Evolutionary conservation across 2,113 vertebrate genomes (phyloP).

Genomic region (Gnathonemus longibarbis): DNA sequence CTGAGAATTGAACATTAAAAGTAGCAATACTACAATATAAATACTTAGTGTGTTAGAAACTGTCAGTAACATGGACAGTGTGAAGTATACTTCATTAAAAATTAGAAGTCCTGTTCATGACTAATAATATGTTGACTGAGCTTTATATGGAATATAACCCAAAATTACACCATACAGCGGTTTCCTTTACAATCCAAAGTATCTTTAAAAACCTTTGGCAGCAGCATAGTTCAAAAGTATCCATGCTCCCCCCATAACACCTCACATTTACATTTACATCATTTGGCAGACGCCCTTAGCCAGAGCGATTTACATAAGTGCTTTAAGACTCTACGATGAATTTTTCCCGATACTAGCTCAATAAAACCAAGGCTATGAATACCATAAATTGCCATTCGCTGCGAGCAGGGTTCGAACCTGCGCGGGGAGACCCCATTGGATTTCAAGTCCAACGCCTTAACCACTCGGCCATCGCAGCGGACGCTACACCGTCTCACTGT

Average conservation of each 20-base stretch:
- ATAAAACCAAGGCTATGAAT: too few relatives aligned
- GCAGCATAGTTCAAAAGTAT: background rate
- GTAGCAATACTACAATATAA: background rate
- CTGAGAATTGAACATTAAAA: background rate
- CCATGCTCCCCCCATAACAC: background rate
- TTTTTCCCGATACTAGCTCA: too few relatives aligned
- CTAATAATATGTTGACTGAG: background rate
- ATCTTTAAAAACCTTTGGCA: background rate
- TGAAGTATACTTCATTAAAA: background rate
- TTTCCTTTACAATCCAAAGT: background rate
- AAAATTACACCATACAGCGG: background rate
- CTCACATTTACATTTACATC: background rate
- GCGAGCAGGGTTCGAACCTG: slow-evolving; percentile 64
- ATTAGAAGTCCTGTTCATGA: background rate
- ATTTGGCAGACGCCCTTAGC: too few relatives aligned
- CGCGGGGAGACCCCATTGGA: slow-evolving; percentile 85
- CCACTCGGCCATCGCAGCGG: slow-evolving; percentile 69
- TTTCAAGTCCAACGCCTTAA: slow-evolving; percentile 92
- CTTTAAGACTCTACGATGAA: too few relatives aligned
- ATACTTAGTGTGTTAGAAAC: background rate
- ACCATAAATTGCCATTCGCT: slow-evolving; percentile 40
- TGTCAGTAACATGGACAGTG: background rate
- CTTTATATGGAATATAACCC: background rate
- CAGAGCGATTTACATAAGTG: too few relatives aligned
- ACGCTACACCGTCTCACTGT: background rate